These are phyloP conservation scores for Actinia equina DNA, from an alignment of 64 coral and sea anemone genomes.

Conservation along the genomic window DNA sequence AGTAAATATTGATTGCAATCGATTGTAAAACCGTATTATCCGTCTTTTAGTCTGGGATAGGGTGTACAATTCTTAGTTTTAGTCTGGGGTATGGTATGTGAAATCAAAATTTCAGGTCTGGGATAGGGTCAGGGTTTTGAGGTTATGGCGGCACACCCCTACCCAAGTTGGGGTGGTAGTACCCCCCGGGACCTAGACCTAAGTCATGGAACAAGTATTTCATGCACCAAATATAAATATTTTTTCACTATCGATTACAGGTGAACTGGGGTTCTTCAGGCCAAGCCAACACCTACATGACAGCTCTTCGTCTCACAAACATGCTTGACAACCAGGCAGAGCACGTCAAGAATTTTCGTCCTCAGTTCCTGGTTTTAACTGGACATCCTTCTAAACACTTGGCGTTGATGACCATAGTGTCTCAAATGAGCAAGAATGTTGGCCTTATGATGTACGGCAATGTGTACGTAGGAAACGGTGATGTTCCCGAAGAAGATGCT, in stretches of 20 bases:
- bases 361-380: constrained; percentile 73
- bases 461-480: constrained; percentile 25
- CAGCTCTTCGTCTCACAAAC: constrained; percentile 49
- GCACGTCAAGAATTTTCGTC: constrained; percentile 96
- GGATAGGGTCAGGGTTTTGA: too few relatives aligned
- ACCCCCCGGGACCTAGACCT: too few relatives aligned
- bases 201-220: too few relatives aligned
- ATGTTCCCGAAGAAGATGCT: constrained; percentile 35
- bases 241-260: not conserved
- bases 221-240: too few relatives aligned
- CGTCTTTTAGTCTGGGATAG: too few relatives aligned
- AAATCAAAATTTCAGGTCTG: too few relatives aligned
- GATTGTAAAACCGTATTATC: too few relatives aligned
- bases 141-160: too few relatives aligned
- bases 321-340: constrained; percentile 63
- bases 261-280: constrained; percentile 76
- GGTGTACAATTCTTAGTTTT: too few relatives aligned
- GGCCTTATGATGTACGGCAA: constrained; percentile 79
- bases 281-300: constrained; percentile 73
- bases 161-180: too few relatives aligned
- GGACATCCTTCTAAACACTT: constrained; percentile 46
- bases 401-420: constrained; percentile 55
- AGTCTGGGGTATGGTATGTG: too few relatives aligned
- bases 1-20: too few relatives aligned
- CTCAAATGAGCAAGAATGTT: constrained; percentile 82